Conservation (phyloP, 2,888 invertebrate genomes). For the Tortricodes alternella region DNA sequence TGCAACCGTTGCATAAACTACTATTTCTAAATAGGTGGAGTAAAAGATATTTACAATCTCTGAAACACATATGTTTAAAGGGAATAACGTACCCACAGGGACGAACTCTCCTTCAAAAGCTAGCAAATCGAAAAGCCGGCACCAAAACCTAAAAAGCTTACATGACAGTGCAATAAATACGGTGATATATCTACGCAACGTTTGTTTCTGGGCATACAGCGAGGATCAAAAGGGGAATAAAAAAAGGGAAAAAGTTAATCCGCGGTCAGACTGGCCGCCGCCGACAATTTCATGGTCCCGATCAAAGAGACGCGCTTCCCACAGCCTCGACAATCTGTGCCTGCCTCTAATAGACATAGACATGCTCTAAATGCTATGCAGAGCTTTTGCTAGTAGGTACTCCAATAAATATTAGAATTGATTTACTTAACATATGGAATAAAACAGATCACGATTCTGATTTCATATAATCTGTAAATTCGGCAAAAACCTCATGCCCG, state of each 20-base stretch:
- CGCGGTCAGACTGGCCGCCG: conserved; percentile 6
- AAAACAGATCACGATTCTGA: conserved; percentile 9
- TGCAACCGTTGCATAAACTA: too few species aligned
- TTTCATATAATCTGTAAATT: conserved; percentile 19
- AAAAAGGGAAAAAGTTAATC: conserved; percentile 8
- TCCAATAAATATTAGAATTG: too few species aligned
- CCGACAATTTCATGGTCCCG: conserved; percentile 19
- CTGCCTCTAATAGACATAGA: too few species aligned
- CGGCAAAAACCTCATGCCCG: conserved; percentile 9
- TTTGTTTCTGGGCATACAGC: conserved; percentile 13
- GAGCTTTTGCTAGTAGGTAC: too few species aligned
- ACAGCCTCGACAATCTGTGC: too few species aligned
- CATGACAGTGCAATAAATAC: conserved; percentile 8
- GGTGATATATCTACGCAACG: conserved; percentile 1
- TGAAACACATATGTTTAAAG: too few species aligned
- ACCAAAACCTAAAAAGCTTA: neutral
- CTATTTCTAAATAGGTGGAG: too few species aligned
- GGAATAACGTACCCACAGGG: too few species aligned
- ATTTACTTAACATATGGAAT: neutral
- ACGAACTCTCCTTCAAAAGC: neutral
- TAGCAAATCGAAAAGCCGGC: neutral
- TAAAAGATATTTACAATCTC: too few species aligned
- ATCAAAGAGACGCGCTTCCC: conserved; percentile 14
- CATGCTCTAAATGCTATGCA: too few species aligned
- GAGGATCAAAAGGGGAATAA: neutral